Conservation (phyloP, 2,113 vertebrate genomes). For the Oenanthe oenanthe region DNA sequence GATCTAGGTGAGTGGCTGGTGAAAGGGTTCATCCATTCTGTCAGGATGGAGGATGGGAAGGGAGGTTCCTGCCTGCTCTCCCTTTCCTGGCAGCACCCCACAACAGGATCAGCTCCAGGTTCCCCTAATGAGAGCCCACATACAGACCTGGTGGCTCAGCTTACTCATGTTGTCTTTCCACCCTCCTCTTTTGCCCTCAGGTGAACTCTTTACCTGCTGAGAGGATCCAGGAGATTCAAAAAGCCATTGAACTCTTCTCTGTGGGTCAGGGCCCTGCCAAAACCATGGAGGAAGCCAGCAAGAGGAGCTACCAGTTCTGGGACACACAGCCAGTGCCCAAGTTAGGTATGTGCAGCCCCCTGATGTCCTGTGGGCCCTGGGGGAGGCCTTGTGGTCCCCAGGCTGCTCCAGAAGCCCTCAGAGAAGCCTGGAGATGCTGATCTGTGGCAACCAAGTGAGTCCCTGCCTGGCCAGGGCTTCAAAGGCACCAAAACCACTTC, state of each 20-base stretch:
- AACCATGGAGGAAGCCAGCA: constrained; percentile 97
- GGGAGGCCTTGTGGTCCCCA: background rate
- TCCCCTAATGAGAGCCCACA: background rate
- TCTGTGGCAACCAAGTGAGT: background rate
- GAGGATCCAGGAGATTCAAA: constrained; percentile 99
- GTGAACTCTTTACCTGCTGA: constrained; percentile 95
- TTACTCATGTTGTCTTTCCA: constrained; percentile 4
- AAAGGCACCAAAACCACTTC: background rate
- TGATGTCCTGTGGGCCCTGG: fast-evolving
- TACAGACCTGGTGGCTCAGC: background rate
- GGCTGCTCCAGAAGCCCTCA: background rate
- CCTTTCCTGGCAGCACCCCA: background rate
- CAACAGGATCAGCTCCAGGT: background rate
- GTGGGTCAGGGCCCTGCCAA: constrained; percentile 97
- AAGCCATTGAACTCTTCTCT: constrained; percentile 97
- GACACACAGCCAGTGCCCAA: constrained; percentile 98
- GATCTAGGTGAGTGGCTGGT: background rate
- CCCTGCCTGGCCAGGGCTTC: background rate
- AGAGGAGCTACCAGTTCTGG: constrained; percentile 99
- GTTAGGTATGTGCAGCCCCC: constrained; percentile 79
- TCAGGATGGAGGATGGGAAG: background rate
- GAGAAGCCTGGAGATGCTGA: background rate
- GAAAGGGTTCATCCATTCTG: background rate
- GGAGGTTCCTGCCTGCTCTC: background rate
- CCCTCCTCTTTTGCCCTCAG: constrained; percentile 67